Base-by-base conservation (phyloP, 2,888 invertebrate genomes). In the Eupithecia inturbata region DNA sequence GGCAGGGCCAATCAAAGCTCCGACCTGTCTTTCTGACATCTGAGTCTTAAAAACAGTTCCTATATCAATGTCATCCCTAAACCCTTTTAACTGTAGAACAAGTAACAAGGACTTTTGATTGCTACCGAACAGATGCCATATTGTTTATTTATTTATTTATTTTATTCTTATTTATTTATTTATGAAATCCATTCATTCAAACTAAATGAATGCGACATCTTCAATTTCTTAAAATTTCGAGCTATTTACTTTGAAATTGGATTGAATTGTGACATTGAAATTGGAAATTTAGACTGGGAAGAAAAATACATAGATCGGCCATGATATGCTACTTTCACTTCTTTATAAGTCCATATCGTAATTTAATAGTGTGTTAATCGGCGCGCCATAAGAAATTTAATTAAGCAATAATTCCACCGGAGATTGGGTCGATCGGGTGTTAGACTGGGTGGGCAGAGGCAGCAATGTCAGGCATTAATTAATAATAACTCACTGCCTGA, bases 331-430 rank as follows among this genome's bases (percentile, higher is more conserved):
- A 39, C 12, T 12, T 39, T n/a, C n/a, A n/a, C n/a, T 62, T 39
- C 39, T 14, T 39, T 66, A 39, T 39, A 9, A 28, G 19, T 63
- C 19, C 10, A 7, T 39, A 10, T 66, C 36, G 22, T 39, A 66
- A 66, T 22, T 9, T 26, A 39, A 16, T 64, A 4, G 33, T 28
- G 19, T 22, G 36, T n/a, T 22, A 9, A 66, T 66, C 64, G n/a
- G 26, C 7, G 10, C 10, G 10, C 22, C 3, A 63, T 22, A 39
- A 39, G 39, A 66, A 66, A 66, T 66, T 1, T 36, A 36, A 66
- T n/a, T 36, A 66, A 12, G 39, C 64, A 66, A 66, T 64, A 64
- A 60, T 66, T 39, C 22, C n/a, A 39, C 39, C 64, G 64, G 26
- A 66, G 33, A 39, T 63, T 36, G 36, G 19, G 12, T 39, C 39